Percentiles rank a stretch among this genome's conserved stretches.
These are phyloP conservation scores for Peromyscus aztecus DNA, from an alignment of 2,797 vertebrate species.

Conservation along the genomic window DNA sequence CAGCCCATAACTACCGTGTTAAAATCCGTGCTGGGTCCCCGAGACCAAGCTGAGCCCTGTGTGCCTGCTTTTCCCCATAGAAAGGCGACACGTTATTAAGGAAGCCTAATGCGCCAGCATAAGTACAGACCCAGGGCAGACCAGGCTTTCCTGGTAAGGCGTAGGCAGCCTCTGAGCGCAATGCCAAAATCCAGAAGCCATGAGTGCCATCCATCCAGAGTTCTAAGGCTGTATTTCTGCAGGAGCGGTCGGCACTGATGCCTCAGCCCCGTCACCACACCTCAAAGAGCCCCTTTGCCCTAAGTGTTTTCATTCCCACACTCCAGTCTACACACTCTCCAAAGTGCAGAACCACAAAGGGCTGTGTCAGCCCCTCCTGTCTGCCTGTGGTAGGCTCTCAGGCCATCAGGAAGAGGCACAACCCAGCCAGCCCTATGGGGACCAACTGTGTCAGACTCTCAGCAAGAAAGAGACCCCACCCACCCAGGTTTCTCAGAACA, in stretches of 20 bases:
- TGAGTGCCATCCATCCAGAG: rapidly evolving
- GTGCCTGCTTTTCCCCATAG: slow-evolving; percentile 11
- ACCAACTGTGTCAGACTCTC: not conserved
- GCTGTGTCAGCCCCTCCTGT: slow-evolving; percentile 21
- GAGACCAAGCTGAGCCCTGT: slow-evolving; percentile 18
- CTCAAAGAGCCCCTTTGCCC: not conserved
- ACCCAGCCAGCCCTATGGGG: slow-evolving; percentile 37
- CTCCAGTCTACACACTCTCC: not conserved
- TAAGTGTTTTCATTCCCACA: not conserved
- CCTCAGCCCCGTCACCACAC: not conserved
- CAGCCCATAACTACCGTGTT: not conserved
- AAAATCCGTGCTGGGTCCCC: not conserved
- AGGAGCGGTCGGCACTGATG: not conserved
- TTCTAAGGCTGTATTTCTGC: not conserved
- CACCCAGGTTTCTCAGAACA: slow-evolving; percentile 69
- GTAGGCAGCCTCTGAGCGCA: not conserved
- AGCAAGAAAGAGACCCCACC: not conserved
- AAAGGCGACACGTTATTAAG: not conserved
- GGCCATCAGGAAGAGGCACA: not conserved
- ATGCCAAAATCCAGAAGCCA: not conserved
- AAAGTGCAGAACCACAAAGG: not conserved
- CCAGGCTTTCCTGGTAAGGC: not conserved
- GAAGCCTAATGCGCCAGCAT: not conserved
- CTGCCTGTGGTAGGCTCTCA: not conserved
- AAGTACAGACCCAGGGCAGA: not conserved